Base-by-base conservation (phyloP, 2,888 invertebrate species). In the Euzophera pinguis region DNA sequence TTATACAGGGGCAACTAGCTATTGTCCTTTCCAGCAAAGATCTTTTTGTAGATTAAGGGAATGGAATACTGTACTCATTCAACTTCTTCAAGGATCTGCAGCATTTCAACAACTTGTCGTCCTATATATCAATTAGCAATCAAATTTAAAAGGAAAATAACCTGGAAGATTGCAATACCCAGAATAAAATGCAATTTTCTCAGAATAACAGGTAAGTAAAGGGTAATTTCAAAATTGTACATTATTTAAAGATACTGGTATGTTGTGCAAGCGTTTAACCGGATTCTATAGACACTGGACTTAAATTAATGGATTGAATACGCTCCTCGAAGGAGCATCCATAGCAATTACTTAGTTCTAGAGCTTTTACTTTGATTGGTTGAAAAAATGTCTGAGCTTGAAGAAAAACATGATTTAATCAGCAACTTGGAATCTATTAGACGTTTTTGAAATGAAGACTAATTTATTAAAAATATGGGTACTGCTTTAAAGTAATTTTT, bases 211-310 rank as follows among this genome's bases (percentile, higher is more conserved):
- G 29, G 45, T 14, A 45, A 32, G 34, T 45, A 32, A 34, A 45
- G 45, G 9, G 45, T 45, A 45, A 45, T 48, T 48, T 37, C 12
- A 37, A 48, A 48, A 48, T 37, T 48, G 37, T 37, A 48, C 47
- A 35, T 35, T 48, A 35, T 48, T 48, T 48, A 48, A 35, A 37
- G 37, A 48, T 22, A 47, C 35, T 35, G 47, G 37, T 16, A 17
- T 48, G 47, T 37, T 48, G 35, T 48, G 37, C 37, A 37, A 48
- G 38, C 37, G 48, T 48, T 38, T 48, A 51, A 51, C 51, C 50
- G 43, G 51, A 51, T 51, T 43, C 32, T 51, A 35, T 17, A 34
- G 34, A 43, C 10, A 17, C 51, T 51, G 32, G 43, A 34, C 3
- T 50, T 47, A 50, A 51, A 43, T 51, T 35, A 43, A 43, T 35